Percentiles rank a stretch among this genome's conserved stretches.
These are phyloP conservation scores for Heliconius ismenius DNA, from an alignment of 2,888 invertebrate genomes.

Conservation along the genomic window DNA sequence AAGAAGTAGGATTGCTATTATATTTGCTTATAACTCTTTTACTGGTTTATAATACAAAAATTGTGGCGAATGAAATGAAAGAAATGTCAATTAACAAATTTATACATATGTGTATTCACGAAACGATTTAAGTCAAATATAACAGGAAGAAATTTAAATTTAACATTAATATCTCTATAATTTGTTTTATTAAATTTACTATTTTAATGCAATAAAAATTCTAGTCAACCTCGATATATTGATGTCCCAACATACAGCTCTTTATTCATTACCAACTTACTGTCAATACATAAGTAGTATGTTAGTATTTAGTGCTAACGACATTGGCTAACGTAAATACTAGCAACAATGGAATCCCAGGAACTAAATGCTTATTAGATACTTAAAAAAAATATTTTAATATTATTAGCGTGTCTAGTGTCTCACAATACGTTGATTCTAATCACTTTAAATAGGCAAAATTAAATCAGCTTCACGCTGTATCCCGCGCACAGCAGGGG, in stretches of 20 bases:
- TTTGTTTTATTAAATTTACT: background rate
- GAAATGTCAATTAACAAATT: too few species aligned
- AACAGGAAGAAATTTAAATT: background rate
- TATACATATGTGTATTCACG: too few species aligned
- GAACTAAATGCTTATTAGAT: background rate
- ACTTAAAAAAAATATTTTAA: background rate
- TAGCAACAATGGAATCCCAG: background rate
- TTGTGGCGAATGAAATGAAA: too few species aligned
- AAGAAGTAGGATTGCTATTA: background rate
- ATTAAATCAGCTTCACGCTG: too few species aligned
- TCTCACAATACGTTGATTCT: background rate
- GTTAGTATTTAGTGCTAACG: conserved; percentile 31
- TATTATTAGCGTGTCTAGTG: background rate
- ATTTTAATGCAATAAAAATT: conserved; percentile 1
- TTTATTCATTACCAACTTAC: conserved; percentile 36
- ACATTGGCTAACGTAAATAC: conserved; percentile 30
- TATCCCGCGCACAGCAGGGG: too few species aligned
- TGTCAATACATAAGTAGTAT: conserved; percentile 31
- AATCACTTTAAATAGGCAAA: background rate
- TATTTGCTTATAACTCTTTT: background rate
- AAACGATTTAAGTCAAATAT: background rate
- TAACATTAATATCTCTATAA: background rate
- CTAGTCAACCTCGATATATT: conserved; percentile 36
- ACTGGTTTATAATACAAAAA: too few species aligned
- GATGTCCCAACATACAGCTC: conserved; percentile 34